Evolutionary conservation across 2,113 vertebrate genomes (phyloP).

Genomic region (Cnemophilus loriae): DNA sequence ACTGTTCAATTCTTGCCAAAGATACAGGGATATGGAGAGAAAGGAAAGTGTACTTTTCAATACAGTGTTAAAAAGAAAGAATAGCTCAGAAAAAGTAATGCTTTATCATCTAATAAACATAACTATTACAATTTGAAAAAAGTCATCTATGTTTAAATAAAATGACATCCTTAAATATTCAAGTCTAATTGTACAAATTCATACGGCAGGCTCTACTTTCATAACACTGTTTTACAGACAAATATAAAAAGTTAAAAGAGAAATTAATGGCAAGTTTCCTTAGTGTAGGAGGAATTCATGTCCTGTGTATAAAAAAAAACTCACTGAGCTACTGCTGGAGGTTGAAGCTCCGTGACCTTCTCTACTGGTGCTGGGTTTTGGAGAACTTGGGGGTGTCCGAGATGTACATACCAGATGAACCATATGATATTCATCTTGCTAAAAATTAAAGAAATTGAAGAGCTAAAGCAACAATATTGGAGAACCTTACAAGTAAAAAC

Average conservation of each 20-base stretch:
- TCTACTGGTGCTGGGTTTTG: constrained; percentile 67
- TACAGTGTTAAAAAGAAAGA: not conserved
- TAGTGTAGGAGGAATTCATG: not conserved
- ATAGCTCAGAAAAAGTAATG: not conserved
- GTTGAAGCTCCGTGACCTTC: constrained; percentile 48
- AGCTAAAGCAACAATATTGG: constrained; percentile 25
- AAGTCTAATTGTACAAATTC: not conserved
- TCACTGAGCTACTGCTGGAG: constrained; percentile 74
- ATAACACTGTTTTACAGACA: not conserved
- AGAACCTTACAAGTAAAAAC: not conserved
- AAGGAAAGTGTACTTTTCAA: not conserved
- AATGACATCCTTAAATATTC: not conserved
- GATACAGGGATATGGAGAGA: rapidly evolving
- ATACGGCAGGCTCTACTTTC: not conserved
- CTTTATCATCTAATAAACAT: not conserved
- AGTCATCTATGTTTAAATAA: not conserved
- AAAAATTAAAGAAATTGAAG: constrained; percentile 58
- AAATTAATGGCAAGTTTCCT: not conserved
- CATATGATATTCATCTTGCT: constrained; percentile 86
- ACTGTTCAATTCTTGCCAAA: not conserved
- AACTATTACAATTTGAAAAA: not conserved
- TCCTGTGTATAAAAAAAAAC: not conserved
- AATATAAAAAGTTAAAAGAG: not conserved
- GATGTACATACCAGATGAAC: constrained; percentile 83
- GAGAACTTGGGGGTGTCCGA: constrained; percentile 78